These are phyloP conservation scores for Holotrichia oblita DNA, from an alignment of 1,140 invertebrate genomes.

Conservation along the genomic window DNA sequence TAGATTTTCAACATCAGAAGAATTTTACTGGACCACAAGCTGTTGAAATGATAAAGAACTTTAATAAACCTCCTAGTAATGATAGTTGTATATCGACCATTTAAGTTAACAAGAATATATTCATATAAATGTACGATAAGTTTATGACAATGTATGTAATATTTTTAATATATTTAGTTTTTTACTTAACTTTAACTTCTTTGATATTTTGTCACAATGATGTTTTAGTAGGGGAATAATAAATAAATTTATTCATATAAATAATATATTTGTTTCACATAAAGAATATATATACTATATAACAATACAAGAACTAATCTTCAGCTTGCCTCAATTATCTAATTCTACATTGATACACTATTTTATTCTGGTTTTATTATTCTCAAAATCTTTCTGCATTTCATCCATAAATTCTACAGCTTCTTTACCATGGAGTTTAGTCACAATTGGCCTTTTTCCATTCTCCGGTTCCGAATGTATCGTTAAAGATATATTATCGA, in stretches of 20 bases:
- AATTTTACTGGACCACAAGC: conserved; percentile 58
- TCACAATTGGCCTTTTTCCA: conserved; percentile 39
- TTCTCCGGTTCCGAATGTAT: conserved; percentile 44
- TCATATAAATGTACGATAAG: not conserved
- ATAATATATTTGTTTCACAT: conserved; percentile 23
- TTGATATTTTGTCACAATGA: no score
- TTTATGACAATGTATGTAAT: no score
- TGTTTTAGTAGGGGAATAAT: no score
- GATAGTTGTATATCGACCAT: not conserved
- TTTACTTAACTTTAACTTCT: no score
- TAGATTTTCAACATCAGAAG: conserved; percentile 58
- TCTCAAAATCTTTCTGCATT: conserved; percentile 45
- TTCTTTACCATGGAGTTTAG: conserved; percentile 38
- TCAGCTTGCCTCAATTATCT: conserved; percentile 19
- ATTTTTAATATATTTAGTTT: no score
- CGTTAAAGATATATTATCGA: conserved; percentile 41
- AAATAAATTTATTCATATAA: not conserved
- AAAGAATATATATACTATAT: not conserved
- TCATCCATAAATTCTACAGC: conserved; percentile 44
- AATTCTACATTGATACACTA: not conserved
- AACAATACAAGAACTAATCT: not conserved
- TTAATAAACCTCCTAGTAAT: not conserved
- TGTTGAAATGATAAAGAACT: conserved; percentile 49
- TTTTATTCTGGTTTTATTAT: conserved; percentile 45
- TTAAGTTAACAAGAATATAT: not conserved